Base-by-base conservation (phyloP, 2,888 invertebrate genomes). In the Platycheirus rosarum region DNA sequence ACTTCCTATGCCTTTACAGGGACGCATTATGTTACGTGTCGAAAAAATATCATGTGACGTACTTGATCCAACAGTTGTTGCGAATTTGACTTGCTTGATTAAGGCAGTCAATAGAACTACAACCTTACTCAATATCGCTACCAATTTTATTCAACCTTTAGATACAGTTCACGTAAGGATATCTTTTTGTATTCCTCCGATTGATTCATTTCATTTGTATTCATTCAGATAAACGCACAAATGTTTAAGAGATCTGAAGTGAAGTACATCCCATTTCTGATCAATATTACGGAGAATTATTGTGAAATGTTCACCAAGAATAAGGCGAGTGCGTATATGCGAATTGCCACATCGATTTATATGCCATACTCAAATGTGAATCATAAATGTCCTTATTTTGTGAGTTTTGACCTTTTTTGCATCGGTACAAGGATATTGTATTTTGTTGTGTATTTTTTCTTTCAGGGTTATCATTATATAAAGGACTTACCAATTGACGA, bases 101-200 rank as follows among this genome's bases (percentile, higher is more conserved):
- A 60, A 60, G 8, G 29, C 60, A 0, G 13, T 60, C 9, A 70
- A 49, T 20, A 23, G 70, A 11, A 70, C 60, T 29, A 42, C 11
- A 26, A 49, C 70, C n/a, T n/a, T 49, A 4, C 0, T 51, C 1
- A 23, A 49, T 11, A 6, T 70, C 5, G 5, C 8, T 1, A 3
- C 16, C 9, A 7, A 18, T n/a, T 0, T 62, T 6, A 6, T 23
- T 4, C 46, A 29, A 6, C 13, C 5, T 7, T 0, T 70, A 0
- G 11, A 11, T 3, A 13, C n/a, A 2, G 1, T 57, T 1, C 16
- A 13, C 2, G 69, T 69, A 57, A 69, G 48, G 7, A n/a, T 9
- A 7, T 35, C 7, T 9, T 9, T 8, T 8, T n/a, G 2, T 35
- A 11, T n/a, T n/a, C n/a, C n/a, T n/a, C n/a, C n/a, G n/a, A n/a